Percentiles rank a stretch among this genome's conserved stretches.
phyloP scores from a whole-genome alignment of 2,888 invertebrate genomes.

The Chrysomela aeneicollis region DNA sequence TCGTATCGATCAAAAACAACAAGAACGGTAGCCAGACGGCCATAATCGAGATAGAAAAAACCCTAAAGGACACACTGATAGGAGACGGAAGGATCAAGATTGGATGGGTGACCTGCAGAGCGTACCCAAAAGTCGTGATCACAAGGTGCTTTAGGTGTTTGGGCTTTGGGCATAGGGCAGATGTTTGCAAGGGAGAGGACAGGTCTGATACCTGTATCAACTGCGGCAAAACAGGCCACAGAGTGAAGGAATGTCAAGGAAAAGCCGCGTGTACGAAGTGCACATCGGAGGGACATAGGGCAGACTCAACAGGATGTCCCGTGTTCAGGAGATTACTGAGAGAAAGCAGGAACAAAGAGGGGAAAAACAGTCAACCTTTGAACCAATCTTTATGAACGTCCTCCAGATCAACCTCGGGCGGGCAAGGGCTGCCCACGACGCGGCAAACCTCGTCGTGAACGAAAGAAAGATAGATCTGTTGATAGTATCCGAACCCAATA shows the following conservation, averaged over 20 bases:
- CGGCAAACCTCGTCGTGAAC: background rate
- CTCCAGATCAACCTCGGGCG: background rate
- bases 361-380: too few relatives aligned
- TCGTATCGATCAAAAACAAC: background rate
- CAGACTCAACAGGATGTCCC: background rate
- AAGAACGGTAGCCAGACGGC: slow-evolving; percentile 10
- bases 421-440: slow-evolving; percentile 8
- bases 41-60: background rate
- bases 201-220: slow-evolving; percentile 12
- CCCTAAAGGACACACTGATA: background rate
- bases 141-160: slow-evolving; percentile 11
- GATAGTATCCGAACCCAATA: slow-evolving; percentile 13
- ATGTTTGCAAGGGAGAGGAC: slow-evolving; percentile 14
- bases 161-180: slow-evolving; percentile 15
- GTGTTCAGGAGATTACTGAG: background rate
- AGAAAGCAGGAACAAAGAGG: background rate
- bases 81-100: slow-evolving; percentile 9
- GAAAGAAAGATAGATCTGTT: slow-evolving; percentile 11
- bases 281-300: slow-evolving; percentile 7
- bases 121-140: slow-evolving; percentile 1
- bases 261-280: slow-evolving; percentile 5
- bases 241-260: background rate
- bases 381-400: too few relatives aligned
- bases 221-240: slow-evolving; percentile 21
- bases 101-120: slow-evolving; percentile 10